phyloP scores from a whole-genome alignment of 30 jellyfish, hydroid and myxozoan genomes.

The Chironex yamaguchii region DNA sequence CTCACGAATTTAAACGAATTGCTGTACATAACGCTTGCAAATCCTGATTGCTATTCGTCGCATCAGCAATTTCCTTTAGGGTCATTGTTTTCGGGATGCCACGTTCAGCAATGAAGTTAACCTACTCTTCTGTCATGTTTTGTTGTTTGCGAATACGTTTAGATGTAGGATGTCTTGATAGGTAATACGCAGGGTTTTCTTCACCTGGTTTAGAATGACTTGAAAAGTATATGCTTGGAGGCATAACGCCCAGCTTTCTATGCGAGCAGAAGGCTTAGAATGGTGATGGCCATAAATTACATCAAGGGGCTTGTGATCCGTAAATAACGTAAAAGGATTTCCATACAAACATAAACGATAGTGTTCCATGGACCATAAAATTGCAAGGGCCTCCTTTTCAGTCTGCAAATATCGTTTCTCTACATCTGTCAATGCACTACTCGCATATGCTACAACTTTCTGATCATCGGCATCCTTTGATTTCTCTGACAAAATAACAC shows the following conservation, averaged over 20 bases:
- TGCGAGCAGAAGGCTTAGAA: conserved; percentile 6
- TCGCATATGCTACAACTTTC: conserved; percentile 43
- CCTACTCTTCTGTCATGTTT: conserved; percentile 64
- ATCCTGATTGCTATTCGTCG: conserved; percentile 39
- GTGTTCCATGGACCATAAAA: neutral
- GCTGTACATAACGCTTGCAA: conserved; percentile 47
- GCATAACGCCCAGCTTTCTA: neutral
- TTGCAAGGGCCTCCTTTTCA: conserved; percentile 29
- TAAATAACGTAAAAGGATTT: neutral
- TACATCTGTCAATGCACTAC: conserved; percentile 27
- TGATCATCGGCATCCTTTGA: neutral
- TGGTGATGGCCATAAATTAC: conserved; percentile 1
- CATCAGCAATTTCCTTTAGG: conserved; percentile 53
- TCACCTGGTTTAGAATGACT: neutral
- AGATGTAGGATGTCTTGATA: conserved; percentile 32
- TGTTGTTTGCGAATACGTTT: neutral
- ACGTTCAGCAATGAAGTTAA: conserved; percentile 25
- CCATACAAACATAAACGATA: conserved; percentile 17
- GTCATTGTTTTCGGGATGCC: conserved; percentile 69
- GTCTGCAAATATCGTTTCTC: conserved; percentile 30
- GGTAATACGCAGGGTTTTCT: conserved; percentile 3
- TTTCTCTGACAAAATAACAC: conserved; percentile 30
- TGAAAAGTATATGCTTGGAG: conserved; percentile 3
- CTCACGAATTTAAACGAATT: conserved; percentile 36
- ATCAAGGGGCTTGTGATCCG: conserved; percentile 48